Evolutionary conservation across 2,888 invertebrate genomes (phyloP).

Genomic region (Eilema caniola): DNA sequence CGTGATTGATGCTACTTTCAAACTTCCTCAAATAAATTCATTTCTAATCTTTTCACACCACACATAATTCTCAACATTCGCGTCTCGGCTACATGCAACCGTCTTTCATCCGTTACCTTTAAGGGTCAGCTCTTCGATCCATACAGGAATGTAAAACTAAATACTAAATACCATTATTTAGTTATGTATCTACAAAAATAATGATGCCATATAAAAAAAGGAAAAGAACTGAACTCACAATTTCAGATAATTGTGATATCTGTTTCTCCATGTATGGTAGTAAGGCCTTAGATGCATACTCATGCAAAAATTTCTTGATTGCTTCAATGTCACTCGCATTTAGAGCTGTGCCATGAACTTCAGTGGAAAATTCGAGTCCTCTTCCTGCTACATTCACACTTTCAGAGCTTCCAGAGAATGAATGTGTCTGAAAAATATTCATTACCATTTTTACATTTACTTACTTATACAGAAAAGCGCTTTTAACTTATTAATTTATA

Average conservation of each 20-base stretch:
- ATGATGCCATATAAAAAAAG: conserved; percentile 2
- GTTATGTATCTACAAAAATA: no score
- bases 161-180: no score
- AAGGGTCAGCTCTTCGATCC: no score
- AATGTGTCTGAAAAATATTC: conserved; percentile 73
- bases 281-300: conserved; percentile 94
- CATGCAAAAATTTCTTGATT: conserved; percentile 93
- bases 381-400: conserved; percentile 86
- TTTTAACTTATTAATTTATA: no score
- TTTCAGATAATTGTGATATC: conserved; percentile 92
- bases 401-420: conserved; percentile 86
- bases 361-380: conserved; percentile 77
- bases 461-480: background rate
- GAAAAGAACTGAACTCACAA: conserved; percentile 77
- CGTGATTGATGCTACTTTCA: no score
- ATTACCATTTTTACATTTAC: background rate
- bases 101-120: no score
- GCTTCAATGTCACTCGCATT: conserved; percentile 94
- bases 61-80: no score
- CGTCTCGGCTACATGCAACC: no score
- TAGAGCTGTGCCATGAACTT: conserved; percentile 92
- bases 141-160: no score
- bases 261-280: conserved; percentile 97
- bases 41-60: no score
- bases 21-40: no score